These are phyloP conservation scores for Heterotilapia buettikoferi DNA, from an alignment of 2,113 vertebrate species.

Conservation along the genomic window DNA sequence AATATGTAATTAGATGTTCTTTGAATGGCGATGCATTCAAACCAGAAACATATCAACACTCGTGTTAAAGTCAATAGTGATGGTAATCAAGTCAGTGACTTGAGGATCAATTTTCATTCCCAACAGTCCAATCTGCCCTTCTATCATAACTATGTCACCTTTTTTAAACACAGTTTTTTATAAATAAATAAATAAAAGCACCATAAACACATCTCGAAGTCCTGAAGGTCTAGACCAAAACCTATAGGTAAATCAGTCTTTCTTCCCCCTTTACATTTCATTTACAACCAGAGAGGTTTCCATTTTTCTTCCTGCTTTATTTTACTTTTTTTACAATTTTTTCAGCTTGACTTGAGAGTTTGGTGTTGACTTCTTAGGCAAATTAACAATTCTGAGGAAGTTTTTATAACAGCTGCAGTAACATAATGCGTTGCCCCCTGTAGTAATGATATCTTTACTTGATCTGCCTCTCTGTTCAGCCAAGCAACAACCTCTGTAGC, in stretches of 20 bases:
- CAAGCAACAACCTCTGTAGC: neutral
- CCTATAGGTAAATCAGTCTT: neutral
- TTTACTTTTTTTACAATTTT: neutral
- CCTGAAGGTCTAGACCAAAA: neutral
- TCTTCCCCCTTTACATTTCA: neutral
- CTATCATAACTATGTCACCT: neutral
- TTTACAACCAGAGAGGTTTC: neutral
- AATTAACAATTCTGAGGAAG: neutral
- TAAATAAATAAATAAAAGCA: neutral
- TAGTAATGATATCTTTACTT: neutral
- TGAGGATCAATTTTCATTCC: neutral
- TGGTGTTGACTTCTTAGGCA: neutral
- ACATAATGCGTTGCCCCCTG: neutral
- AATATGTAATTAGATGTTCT: slow-evolving; percentile 24
- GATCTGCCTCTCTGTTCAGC: neutral
- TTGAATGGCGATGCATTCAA: neutral
- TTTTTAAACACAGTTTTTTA: neutral
- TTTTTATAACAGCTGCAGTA: neutral
- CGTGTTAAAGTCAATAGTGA: slow-evolving; percentile 17
- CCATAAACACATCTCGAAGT: neutral
- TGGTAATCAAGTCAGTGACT: neutral
- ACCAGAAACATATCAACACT: slow-evolving; percentile 17
- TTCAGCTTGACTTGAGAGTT: neutral
- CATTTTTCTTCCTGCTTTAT: neutral
- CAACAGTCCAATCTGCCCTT: neutral